These are phyloP conservation scores for Proterorhinus semilunaris DNA, from an alignment of 2,113 vertebrate genomes.

Conservation along the genomic window DNA sequence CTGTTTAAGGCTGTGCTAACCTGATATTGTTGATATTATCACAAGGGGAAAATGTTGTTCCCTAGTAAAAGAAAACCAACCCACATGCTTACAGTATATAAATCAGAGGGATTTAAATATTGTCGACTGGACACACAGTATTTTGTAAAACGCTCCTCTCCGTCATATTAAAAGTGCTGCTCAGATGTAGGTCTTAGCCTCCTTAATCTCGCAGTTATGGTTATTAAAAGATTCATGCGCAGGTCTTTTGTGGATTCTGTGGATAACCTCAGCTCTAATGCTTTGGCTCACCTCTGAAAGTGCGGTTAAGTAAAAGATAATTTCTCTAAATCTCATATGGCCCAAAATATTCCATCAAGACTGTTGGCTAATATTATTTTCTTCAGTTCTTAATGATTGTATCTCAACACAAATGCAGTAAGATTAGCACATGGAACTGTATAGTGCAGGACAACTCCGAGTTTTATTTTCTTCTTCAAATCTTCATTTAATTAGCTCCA, in stretches of 20 bases:
- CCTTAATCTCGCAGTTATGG: conserved; percentile 46
- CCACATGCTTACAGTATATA: too few relatives aligned
- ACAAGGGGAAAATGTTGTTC: too few relatives aligned
- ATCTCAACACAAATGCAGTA: too few relatives aligned
- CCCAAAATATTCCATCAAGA: conserved; percentile 12
- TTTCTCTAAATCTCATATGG: conserved; percentile 20
- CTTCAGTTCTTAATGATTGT: too few relatives aligned
- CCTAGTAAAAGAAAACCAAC: too few relatives aligned
- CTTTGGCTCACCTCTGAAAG: conserved; percentile 21
- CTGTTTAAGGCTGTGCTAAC: too few relatives aligned
- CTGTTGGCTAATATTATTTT: neutral
- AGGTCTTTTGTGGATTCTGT: conserved; percentile 41
- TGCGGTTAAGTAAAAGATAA: conserved; percentile 18
- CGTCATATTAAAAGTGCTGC: conserved; percentile 21
- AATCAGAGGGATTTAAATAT: too few relatives aligned
- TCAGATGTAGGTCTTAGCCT: conserved; percentile 14
- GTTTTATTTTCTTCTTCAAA: neutral
- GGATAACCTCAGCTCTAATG: conserved; percentile 31
- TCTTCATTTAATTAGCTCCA: neutral
- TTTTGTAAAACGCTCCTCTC: neutral
- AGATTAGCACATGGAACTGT: too few relatives aligned
- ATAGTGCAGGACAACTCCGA: neutral
- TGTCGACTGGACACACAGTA: too few relatives aligned
- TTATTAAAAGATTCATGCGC: conserved; percentile 49
- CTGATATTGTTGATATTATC: too few relatives aligned